Evolutionary conservation across 1,140 invertebrate species (phyloP).

Genomic region (Scaptomyza pallida): DNA sequence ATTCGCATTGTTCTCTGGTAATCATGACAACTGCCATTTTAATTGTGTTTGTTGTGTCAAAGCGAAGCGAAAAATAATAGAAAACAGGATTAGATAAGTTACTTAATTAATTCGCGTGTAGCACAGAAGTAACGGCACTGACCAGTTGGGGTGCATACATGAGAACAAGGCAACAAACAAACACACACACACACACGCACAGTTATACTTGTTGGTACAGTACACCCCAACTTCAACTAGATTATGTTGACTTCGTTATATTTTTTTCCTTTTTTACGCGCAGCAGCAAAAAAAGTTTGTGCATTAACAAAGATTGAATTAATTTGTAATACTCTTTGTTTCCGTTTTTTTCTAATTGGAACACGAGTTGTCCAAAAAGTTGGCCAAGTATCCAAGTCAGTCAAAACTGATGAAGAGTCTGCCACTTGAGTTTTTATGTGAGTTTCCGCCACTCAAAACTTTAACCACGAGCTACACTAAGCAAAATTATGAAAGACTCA

Average conservation of each 20-base stretch:
- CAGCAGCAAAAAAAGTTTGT: conserved; percentile 51
- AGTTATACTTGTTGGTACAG: too few species aligned
- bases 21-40: background rate
- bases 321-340: conserved; percentile 34
- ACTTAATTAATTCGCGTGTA: too few species aligned
- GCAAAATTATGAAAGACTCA: conserved; percentile 5
- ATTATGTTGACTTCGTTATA: conserved; percentile 7
- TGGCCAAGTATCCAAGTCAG: background rate
- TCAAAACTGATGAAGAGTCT: conserved; percentile 3
- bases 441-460: conserved; percentile 4
- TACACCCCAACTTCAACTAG: too few species aligned
- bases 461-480: conserved; percentile 1
- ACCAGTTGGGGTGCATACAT: too few species aligned
- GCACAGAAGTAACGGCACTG: too few species aligned
- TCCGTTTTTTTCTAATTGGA: conserved; percentile 62
- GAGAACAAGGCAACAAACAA: too few species aligned
- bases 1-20: background rate
- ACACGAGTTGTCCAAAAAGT: conserved; percentile 58
- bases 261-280: conserved; percentile 16
- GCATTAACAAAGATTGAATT: conserved; percentile 58
- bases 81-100: too few species aligned
- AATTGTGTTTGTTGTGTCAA: background rate
- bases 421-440: conserved; percentile 8
- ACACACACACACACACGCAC: too few species aligned
- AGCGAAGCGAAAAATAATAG: background rate